A percentile compares a stretch with the other conserved stretches of the same genome.
phyloP scores from a whole-genome alignment of 2,797 vertebrate species.

The Prionace glauca region DNA sequence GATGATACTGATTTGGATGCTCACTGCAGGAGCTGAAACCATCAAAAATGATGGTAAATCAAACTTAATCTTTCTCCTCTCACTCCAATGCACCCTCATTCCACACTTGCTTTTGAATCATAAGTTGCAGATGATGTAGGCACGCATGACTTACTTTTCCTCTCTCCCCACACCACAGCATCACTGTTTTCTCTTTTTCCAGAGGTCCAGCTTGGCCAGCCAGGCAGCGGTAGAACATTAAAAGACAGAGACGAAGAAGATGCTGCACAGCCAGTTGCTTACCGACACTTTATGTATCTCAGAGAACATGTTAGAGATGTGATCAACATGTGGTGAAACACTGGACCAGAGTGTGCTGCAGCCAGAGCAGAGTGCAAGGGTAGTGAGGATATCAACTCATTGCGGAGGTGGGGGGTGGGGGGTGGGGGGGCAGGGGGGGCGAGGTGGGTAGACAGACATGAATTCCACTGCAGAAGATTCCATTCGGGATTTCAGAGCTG shows the following conservation, averaged over 20 bases:
- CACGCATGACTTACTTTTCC: background rate
- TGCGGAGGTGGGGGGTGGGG: background rate
- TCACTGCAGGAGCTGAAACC: too few species aligned
- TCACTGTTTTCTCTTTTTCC: background rate
- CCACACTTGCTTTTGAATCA: background rate
- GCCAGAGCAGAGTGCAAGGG: background rate
- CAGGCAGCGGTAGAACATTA: background rate
- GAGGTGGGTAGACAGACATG: background rate
- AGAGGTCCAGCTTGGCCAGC: background rate
- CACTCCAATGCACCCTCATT: background rate
- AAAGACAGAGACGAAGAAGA: background rate
- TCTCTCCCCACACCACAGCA: background rate
- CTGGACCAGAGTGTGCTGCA: background rate
- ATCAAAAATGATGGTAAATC: background rate
- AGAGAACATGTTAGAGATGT: background rate
- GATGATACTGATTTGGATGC: too few species aligned
- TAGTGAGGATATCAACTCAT: background rate
- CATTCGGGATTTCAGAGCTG: too few species aligned
- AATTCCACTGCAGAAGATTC: background rate
- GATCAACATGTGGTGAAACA: background rate
- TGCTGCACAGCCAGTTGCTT: background rate
- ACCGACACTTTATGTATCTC: background rate
- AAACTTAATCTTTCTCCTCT: background rate
- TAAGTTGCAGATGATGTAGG: background rate
- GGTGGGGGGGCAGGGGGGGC: too few species aligned